Base-by-base conservation (phyloP, 2,113 vertebrate genomes). In the Trogon melanurus region DNA sequence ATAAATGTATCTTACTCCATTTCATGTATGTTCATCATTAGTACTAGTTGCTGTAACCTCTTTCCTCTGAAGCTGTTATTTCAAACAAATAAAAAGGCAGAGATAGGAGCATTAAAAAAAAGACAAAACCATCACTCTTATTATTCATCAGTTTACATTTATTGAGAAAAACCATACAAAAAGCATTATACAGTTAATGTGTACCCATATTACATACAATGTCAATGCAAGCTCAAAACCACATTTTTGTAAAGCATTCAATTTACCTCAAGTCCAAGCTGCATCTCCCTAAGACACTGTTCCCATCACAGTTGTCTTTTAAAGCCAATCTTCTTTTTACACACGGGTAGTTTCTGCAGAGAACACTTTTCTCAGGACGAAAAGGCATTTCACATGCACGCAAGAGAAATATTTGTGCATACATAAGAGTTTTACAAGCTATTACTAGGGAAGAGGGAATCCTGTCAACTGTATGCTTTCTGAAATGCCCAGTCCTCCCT, bases 261-360 rank as follows among this genome's bases (percentile, higher is more conserved):
- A 98, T 98, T 98, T 99, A 99, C 99, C 99, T 99, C 99, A 98
- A 98, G 98, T 98, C 98, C 98, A 99, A 98, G 99, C 98, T 99
- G 98, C 98, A 98, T 98, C 98, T 98, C 98, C 98, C 98, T 98
- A 98, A 98, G 98, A 98, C 97, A 98, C 98, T 98, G 97, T 98
- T 98, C 97, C 98, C 98, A 98, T 98, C 98, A 98, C 97, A 98
- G 98, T 98, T 98, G 98, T 97, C 98, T 98, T 98, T 98, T 98
- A 97, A 98, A 98, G 98, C 97, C 98, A 98, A 98, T 99, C 98
- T 98, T 98, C 98, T 98, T 98, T 98, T 98, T 98, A 98, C 98
- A 98, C 98, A 98, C 98, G 98, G 97, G 97, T 98, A 98, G 98
- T 98, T 98, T 99, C 98, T 98, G 98, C 97, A 98, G 98, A 99